Evolutionary conservation across 2,113 vertebrate genomes (phyloP).

Genomic region (Stegastes partitus): DNA sequence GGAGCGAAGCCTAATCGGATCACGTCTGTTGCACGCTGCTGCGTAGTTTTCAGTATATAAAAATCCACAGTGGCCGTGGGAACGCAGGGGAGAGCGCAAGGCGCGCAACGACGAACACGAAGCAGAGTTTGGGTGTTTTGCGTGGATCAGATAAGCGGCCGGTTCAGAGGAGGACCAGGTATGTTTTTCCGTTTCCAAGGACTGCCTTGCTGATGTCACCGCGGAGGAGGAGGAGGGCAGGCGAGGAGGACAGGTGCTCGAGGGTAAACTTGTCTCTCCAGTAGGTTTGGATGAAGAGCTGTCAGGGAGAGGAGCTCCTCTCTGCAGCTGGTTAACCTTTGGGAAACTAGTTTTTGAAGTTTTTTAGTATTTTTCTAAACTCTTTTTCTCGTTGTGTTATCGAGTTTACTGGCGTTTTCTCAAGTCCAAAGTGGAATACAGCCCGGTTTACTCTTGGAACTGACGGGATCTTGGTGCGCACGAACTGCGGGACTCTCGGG

Average conservation of each 20-base stretch:
- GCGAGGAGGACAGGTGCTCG: conserved; percentile 77
- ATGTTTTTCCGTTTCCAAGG: conserved; percentile 79
- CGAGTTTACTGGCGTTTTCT: not conserved
- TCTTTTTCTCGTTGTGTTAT: not conserved
- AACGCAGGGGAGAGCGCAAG: not conserved
- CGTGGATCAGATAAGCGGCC: conserved; percentile 4
- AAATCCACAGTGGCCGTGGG: not conserved
- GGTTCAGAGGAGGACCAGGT: conserved; percentile 66
- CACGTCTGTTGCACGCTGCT: conserved; percentile 38
- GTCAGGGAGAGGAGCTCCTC: not conserved
- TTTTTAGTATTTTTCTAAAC: not conserved
- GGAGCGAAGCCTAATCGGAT: conserved; percentile 70
- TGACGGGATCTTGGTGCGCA: conserved; percentile 11
- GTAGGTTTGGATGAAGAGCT: conserved; percentile 23
- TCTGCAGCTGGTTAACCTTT: not conserved
- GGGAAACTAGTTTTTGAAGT: not conserved
- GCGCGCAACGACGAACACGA: not conserved
- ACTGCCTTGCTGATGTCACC: conserved; percentile 75
- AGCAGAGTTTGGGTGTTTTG: not conserved
- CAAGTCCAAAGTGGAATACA: conserved; percentile 21
- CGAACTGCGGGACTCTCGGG: not conserved
- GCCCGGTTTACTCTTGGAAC: not conserved
- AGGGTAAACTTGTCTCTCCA: conserved; percentile 51
- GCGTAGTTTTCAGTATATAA: conserved; percentile 32
- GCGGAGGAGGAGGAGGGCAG: conserved; percentile 61